Base-by-base conservation (phyloP, 2,888 invertebrate species). In the Drosophila leonis region DNA sequence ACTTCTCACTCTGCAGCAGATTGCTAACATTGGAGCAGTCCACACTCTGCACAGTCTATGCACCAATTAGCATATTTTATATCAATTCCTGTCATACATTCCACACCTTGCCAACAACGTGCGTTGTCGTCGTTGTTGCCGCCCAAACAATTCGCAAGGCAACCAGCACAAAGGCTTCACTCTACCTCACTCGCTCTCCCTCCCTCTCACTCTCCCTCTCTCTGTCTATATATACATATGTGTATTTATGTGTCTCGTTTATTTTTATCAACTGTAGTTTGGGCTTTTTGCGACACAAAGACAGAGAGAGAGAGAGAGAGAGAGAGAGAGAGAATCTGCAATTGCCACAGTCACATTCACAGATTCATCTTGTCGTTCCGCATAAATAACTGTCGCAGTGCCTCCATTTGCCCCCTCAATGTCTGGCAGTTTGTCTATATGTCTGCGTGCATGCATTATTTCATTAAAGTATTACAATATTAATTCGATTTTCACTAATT, bases 381-480 rank as follows among this genome's bases (percentile, higher is more conserved):
- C 83, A 84, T 84, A 84, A 90, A 84, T 84, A 84, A 84, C 83
- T 88, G 90, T 88, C 83, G 83, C 80, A 68, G 54, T 72, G 65
- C 39, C 33, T 41, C 24, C 31, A 29, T 13, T 48, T 18, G 10
- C 56, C 44, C 41, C 24, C 54, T 27, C 42, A 20, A n/a, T 56
- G 57, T 51, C 56, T 55, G 54, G 52, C 55, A 18, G 56, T 44
- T 42, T 41, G 68, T 64, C 73, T 76, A 55, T 70, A 64, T 86
- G 66, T 77, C 65, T 60, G 72, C 67, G 63, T 74, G 74, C 81
- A 82, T 90, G 89, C 88, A 86, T 89, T 86, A 86, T 86, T 86
- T 89, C 88, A 90, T 89, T 90, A 90, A 86, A 90, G 89, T 78
- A 85, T 84, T 84, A 90, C 84, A 88, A 84, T 84, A 84, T 84